Evolutionary conservation across 2,797 vertebrate genomes (phyloP), one percentile per base, ranked within the genome.

Genomic region (Macropodus opercularis): DNA sequence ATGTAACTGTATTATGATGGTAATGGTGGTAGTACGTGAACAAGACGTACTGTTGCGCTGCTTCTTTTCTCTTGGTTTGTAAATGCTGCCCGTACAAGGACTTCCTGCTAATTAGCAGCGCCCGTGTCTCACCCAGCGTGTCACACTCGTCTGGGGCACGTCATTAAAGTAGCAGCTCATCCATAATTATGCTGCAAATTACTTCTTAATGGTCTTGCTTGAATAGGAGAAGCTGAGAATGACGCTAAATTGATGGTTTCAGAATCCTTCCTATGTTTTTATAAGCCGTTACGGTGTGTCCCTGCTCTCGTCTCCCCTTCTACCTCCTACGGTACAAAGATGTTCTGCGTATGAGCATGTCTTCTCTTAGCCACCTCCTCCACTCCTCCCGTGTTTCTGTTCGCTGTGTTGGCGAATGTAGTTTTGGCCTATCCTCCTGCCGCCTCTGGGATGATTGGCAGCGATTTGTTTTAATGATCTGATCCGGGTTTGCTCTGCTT

Each of bases 401-500:
- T 55, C n/a, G 36, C 23, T 55, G 27, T 56, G 43, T 27, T 36
- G 35, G 46, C 23, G 21, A 53, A 34, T 22, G 51, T 27, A 29
- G 1, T 63, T 61, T 38, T 35, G 69, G 41, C 21, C 43, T 22
- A 13, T 42, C 48, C 57, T 53, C 36, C 48, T 27, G 52, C 56
- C 8, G 2, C 41, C 49, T 65, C 31, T 34, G 59, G 47, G 55
- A 72, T 46, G 54, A 42, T 50, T 42, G 40, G 17, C 44, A 39
- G 26, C 21, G 39, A 23, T 57, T 32, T 24, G 38, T 47, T 47
- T 23, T 24, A 18, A 60, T 15, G 4, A 54, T 61, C 46, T 26
- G 8, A 54, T 51, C 52, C 32, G 6, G 50, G 22, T 80, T 58
- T 69, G 51, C 78, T 80, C 68, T 60, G 81, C 83, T 84, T 48